Percentiles rank a stretch among this genome's conserved stretches.
phyloP scores from a whole-genome alignment of 1,140 invertebrate species.

The Neoseiulus cucumeris region DNA sequence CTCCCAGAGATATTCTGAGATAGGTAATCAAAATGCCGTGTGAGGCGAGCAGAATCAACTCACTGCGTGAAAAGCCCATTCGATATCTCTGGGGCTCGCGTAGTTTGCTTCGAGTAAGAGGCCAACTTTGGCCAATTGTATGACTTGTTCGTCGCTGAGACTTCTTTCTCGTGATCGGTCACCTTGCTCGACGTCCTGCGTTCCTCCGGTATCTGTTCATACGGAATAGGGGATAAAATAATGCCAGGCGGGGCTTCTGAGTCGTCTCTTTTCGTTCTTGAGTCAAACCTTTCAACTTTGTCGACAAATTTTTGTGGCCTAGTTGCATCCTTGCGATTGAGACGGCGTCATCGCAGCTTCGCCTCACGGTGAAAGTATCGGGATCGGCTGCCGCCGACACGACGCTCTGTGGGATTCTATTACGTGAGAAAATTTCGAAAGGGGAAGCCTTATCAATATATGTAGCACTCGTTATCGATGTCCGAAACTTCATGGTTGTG shows the following conservation, averaged over 20 bases:
- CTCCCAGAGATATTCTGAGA: neutral
- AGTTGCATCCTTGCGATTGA: neutral
- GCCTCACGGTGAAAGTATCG: slow-evolving; percentile 32
- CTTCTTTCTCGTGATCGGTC: neutral
- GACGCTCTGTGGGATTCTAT: slow-evolving; percentile 35
- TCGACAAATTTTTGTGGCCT: neutral
- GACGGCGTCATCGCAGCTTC: neutral
- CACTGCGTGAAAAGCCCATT: neutral
- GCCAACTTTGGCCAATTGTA: neutral
- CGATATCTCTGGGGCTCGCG: neutral
- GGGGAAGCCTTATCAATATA: neutral
- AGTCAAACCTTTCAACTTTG: neutral
- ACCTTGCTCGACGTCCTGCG: neutral
- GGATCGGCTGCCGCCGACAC: slow-evolving; percentile 51
- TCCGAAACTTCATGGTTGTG: neutral
- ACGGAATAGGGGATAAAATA: neutral
- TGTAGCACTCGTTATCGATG: neutral
- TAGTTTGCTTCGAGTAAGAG: neutral
- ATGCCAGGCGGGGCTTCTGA: neutral
- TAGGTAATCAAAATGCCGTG: neutral
- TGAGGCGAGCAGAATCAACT: neutral
- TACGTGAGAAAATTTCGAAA: neutral
- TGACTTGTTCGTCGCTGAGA: neutral
- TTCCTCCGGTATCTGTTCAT: neutral
- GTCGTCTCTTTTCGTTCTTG: neutral